phyloP scores from a whole-genome alignment of 2,113 vertebrate genomes.

The Pteronura brasiliensis region DNA sequence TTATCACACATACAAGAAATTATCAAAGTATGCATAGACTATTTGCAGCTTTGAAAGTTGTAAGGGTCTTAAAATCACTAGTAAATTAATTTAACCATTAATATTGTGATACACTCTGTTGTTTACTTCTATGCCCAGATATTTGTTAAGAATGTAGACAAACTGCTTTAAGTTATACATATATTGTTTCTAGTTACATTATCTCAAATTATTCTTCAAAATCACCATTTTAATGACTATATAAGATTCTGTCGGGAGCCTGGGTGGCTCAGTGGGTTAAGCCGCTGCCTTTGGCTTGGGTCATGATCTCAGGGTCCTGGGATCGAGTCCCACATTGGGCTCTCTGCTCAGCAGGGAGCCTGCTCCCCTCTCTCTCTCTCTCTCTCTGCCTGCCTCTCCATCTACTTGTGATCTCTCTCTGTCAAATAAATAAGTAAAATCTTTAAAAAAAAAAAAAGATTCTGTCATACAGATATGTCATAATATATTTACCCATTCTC shows the following conservation, averaged over 20 bases:
- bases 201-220: not conserved
- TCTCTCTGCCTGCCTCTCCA: too few species aligned
- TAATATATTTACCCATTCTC: not conserved
- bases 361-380: too few species aligned
- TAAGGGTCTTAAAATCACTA: not conserved
- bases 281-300: too few species aligned
- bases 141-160: not conserved
- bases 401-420: too few species aligned
- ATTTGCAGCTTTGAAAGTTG: not conserved
- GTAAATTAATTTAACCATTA: not conserved
- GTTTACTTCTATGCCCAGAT: not conserved
- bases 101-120: not conserved
- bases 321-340: too few species aligned
- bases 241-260: not conserved
- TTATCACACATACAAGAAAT: not conserved
- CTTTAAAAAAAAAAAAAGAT: too few species aligned
- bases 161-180: not conserved
- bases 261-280: too few species aligned
- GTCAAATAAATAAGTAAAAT: too few species aligned
- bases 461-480: not conserved
- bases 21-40: not conserved
- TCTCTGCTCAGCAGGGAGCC: too few species aligned
- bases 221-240: not conserved
- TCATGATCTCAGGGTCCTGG: too few species aligned
- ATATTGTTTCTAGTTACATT: not conserved